Conservation (phyloP, 2,888 invertebrate genomes). For the Pachycephus smyrnensis region DNA sequence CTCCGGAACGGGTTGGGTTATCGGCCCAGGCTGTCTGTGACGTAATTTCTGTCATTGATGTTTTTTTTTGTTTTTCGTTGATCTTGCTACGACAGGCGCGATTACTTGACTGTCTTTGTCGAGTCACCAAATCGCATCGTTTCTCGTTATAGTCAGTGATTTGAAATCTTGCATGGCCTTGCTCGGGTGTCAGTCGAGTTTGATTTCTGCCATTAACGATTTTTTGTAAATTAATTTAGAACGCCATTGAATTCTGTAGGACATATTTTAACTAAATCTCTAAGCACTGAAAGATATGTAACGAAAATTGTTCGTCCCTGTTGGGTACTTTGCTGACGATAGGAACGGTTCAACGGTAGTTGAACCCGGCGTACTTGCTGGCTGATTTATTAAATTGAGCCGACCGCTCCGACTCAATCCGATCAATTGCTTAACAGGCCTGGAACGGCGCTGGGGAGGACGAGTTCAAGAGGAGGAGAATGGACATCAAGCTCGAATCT, state of each 20-base stretch:
- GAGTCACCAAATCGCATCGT: neutral
- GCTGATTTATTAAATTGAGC: constrained; percentile 38
- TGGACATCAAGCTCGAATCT: constrained; percentile 79
- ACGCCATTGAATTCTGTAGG: neutral
- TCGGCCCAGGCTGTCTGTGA: neutral
- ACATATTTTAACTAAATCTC: neutral
- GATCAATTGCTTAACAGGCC: constrained; percentile 41
- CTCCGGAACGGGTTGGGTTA: neutral
- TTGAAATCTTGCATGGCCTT: neutral
- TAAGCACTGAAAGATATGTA: neutral
- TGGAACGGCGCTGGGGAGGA: constrained; percentile 65
- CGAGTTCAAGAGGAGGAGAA: constrained; percentile 73
- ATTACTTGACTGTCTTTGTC: neutral
- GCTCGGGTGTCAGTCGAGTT: neutral
- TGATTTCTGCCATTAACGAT: neutral
- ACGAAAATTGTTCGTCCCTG: neutral
- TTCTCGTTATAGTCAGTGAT: neutral
- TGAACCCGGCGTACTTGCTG: constrained; percentile 46
- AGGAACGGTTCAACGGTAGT: constrained; percentile 43
- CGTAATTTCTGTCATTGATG: neutral
- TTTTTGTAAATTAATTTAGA: neutral
- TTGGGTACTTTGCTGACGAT: neutral
- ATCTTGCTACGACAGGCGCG: neutral
- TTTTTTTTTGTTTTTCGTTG: neutral
- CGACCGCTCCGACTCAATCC: constrained; percentile 22